Base-by-base conservation (phyloP, 2,888 invertebrate genomes). In the Mythimna albipuncta region DNA sequence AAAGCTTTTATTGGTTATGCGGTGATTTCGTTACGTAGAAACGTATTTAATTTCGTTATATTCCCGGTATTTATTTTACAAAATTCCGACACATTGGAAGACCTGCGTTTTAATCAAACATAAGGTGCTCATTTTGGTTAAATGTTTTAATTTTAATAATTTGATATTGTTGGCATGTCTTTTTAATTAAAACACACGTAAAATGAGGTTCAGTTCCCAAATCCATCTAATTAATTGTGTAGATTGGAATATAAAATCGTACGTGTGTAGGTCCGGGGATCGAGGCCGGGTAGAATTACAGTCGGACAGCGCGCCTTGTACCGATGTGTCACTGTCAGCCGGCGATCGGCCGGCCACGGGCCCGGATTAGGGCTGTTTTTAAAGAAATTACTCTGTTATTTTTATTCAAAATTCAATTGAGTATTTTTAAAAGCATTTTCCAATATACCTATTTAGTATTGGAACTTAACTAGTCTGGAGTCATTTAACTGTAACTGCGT, bases 271-370 rank as follows among this genome's bases (percentile, higher is more conserved):
- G 83, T 85, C 77, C 83, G 84, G 87, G 87, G 84, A 83, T 81
- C 81, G 85, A 86, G 90, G 89, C 88, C 89, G 94, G 94, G 93
- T 96, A 93, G 95, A 95, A 95, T 95, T 95, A 96, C 94, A 96
- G 91, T 93, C 89, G 93, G 95, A 94, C 94, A 92, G 92, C 93
- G 93, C 62, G 90, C 92, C 96, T 86, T 96, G 96, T 96, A 96
- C 94, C 96, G 93, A 96, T 96, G 96, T 95, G 96, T 96, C 96
- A 96, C 95, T 96, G 96, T 96, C 96, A 96, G 88, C 87, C 93
- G 86, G 86, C 93, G 91, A 93, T 92, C 92, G 94, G 89, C 91
- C 90, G 79, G 90, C 90, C 89, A 85, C 89, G 89, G 88, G 85
- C 87, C 88, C 85, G 95, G 95, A 95, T 96, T 96, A 95, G 91